A percentile compares a stretch with the other conserved stretches of the same genome.
These are phyloP conservation scores for Gephyroberyx darwinii DNA, from an alignment of 2,797 vertebrate species.

Conservation along the genomic window DNA sequence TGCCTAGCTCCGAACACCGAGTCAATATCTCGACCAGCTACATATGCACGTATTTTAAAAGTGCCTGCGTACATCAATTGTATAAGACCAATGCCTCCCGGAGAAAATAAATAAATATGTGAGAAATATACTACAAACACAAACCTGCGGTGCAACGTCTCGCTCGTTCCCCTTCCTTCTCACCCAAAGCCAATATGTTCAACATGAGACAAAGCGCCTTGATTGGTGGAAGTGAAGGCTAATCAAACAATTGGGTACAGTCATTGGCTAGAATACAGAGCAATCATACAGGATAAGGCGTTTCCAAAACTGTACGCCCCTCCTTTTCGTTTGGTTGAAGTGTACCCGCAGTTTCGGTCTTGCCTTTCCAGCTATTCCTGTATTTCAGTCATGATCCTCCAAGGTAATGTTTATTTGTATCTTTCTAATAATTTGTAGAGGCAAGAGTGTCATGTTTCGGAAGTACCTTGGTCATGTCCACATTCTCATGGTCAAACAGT, in stretches of 20 bases:
- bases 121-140: constrained; percentile 43
- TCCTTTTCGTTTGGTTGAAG: constrained; percentile 45
- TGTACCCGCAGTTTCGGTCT: neutral
- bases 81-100: neutral
- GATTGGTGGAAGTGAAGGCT: constrained; percentile 67
- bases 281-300: constrained; percentile 42
- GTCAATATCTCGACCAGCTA: accelerated
- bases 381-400: neutral
- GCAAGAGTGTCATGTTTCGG: neutral
- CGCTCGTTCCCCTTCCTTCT: constrained; percentile 62
- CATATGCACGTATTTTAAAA: accelerated
- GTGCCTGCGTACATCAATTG: neutral
- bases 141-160: constrained; percentile 64
- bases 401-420: neutral
- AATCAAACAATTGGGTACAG: accelerated
- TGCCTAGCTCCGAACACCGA: neutral
- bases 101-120: constrained; percentile 14
- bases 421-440: neutral
- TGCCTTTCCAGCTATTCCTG: constrained; percentile 9
- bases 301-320: neutral
- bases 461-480: neutral
- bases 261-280: constrained; percentile 59
- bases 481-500: neutral
- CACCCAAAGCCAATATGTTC: constrained; percentile 52
- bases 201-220: accelerated